Base-by-base conservation (phyloP, 2,888 invertebrate genomes). In the Escarpia spicata region DNA sequence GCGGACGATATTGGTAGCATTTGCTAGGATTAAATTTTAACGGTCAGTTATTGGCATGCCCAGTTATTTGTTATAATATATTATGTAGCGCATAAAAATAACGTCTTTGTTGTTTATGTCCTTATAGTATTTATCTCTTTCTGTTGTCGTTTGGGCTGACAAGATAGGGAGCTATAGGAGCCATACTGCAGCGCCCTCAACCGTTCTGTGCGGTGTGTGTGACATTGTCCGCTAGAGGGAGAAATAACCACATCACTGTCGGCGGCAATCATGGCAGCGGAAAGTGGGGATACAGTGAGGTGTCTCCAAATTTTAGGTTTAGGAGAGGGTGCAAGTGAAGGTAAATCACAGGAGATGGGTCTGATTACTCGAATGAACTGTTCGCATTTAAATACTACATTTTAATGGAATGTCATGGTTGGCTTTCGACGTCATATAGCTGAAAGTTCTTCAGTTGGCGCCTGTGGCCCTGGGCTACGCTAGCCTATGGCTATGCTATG, bases 161-260 rank as follows among this genome's bases (percentile, higher is more conserved):
- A 37, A 52, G 15, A 52, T 52, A 52, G 15, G 52, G 8, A 9
- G 15, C 26, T 3, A 6, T 26, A n/a, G 75, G 6, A n/a, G 19
- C 75, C 6, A 26, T 26, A n/a, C 75, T 26, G 26, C 19, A 75
- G 75, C 75, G 75, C 26, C 75, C 75, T 75, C 75, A 75, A 75
- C 19, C 75, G 75, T 75, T 75, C n/a, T 26, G 2, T 75, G 75
- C 75, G 75, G 26, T 75, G 19, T 75, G 75, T 26, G 75, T 15
- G 75, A 19, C 19, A 75, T 26, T 75, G 75, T 75, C 75, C 75
- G 75, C 6, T n/a, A 75, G 75, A 75, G 75, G 75, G 75, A 75
- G 75, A 75, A 75, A 75, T 75, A 75, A 75, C 75, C 75, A 75
- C 75, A 75, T 52, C 52, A 52, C 52, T 52, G 75, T 75, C 75